These are phyloP conservation scores for Caenorhabditis macrosperma DNA, from an alignment of 2,888 invertebrate genomes.

Conservation along the genomic window DNA sequence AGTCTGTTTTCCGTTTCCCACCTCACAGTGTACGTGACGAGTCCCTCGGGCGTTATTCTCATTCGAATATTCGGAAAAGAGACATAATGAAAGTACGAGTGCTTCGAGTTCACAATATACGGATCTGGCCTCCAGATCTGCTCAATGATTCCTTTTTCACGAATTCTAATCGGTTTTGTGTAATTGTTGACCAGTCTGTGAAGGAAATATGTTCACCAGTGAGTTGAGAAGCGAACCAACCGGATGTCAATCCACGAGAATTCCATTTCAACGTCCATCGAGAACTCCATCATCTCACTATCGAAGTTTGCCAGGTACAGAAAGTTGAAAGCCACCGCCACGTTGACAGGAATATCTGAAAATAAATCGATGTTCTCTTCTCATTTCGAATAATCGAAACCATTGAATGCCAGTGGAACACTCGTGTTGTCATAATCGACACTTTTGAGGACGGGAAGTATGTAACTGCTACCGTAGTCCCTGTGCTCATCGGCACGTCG, in stretches of 20 bases:
- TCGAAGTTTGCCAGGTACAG: constrained; percentile 78
- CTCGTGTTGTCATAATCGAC: constrained; percentile 78
- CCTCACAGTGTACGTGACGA: constrained; percentile 77
- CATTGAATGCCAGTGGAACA: constrained; percentile 76
- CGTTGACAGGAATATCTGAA: constrained; percentile 77
- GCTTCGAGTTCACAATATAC: constrained; percentile 79
- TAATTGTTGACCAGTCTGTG: constrained; percentile 76
- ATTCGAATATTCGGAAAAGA: constrained; percentile 79
- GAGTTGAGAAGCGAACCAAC: constrained; percentile 7
- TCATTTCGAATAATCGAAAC: too few relatives aligned
- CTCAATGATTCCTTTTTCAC: constrained; percentile 75
- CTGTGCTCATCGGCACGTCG: constrained; percentile 57
- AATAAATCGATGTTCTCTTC: neutral
- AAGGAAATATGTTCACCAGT: neutral
- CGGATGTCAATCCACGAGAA: constrained; percentile 75
- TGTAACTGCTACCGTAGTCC: constrained; percentile 77
- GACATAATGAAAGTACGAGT: constrained; percentile 77
- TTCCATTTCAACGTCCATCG: constrained; percentile 73
- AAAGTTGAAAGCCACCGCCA: constrained; percentile 73
- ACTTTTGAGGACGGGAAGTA: constrained; percentile 74
- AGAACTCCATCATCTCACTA: constrained; percentile 77
- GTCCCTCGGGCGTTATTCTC: constrained; percentile 75
- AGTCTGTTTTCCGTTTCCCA: constrained; percentile 20
- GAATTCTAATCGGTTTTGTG: constrained; percentile 75
- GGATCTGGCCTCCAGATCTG: constrained; percentile 79